Evolutionary conservation across 1,140 invertebrate genomes (phyloP), one percentile per base, ranked within the genome.

Genomic region (Cherax destructor): DNA sequence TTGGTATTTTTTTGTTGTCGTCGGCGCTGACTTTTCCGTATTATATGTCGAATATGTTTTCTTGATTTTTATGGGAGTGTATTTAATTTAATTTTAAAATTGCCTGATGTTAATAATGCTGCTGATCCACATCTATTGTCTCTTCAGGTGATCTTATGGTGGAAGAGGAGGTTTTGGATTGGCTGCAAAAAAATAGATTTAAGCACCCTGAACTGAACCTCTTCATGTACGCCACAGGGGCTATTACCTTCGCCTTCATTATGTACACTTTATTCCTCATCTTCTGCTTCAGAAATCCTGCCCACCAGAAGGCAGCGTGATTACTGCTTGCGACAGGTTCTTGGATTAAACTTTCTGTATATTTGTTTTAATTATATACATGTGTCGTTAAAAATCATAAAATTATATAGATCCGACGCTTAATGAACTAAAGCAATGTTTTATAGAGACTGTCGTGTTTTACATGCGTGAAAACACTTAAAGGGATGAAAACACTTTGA

Each of bases 171-270:
- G 98, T 99, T n/a, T 94, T 99, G 77, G 98, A 98, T 93, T 99
- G 98, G 98, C 94, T 99, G 76, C 96, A 97, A 92, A 98, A 98
- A 94, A 99, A 99, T 94, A 96, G 98, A 88, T 99, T 98, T 95
- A 96, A 98, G 52, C 97, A 98, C 94, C 98, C 98, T 0, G 98
- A 99, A 94, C 94, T 99, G 24, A 99, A 98, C 94, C 96, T 99
- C 89, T 99, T 99, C 94, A 98, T 99, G 98, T 99, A 98, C 94
- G 97, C 97, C 83, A 95, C 99, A 93, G 96, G 98, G 93, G 97
- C 97, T 0, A 96, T 98, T 87, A 97, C 97, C 80, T 95, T 98
- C 92, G 96, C 97, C 49, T 99, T 99, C 93, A 95, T 98, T 5
- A 95, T 98, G 94, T 99, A 99, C 94, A 99, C 98, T 1, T 96